Evolutionary conservation across 2,113 vertebrate species (phyloP).

Genomic region (Corapipo altera): DNA sequence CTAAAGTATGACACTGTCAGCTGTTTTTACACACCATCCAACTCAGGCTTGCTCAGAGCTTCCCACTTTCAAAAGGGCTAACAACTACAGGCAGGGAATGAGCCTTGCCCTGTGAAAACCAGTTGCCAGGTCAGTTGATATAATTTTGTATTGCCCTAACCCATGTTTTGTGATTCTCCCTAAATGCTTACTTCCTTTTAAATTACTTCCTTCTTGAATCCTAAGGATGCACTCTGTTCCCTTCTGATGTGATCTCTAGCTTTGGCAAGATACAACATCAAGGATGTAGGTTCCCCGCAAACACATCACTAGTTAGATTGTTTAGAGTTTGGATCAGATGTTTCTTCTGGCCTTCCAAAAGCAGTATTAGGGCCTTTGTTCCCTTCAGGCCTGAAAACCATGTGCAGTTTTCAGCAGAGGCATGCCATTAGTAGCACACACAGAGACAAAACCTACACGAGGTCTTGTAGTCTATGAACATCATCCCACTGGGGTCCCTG

Average conservation of each 20-base stretch:
- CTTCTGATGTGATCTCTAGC: neutral
- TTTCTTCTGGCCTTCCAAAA: neutral
- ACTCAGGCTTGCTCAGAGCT: neutral
- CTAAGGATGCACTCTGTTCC: neutral
- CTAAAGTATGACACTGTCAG: neutral
- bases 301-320: neutral
- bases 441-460: neutral
- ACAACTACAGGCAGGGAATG: neutral
- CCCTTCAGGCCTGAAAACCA: neutral
- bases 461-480: neutral
- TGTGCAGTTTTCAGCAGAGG: neutral
- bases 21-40: neutral
- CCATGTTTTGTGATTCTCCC: neutral
- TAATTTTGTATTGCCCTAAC: neutral
- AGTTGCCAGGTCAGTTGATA: neutral
- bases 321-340: neutral
- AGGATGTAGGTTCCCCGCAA: fast-evolving
- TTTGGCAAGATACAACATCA: neutral
- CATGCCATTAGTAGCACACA: neutral
- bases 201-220: neutral
- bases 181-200: neutral
- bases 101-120: neutral
- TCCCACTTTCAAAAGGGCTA: neutral
- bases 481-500: neutral
- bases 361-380: neutral